A percentile compares a stretch with the other conserved stretches of the same genome.
These are phyloP conservation scores for Parotocinclus haroldoi DNA, from an alignment of 2,797 vertebrate species.

Conservation along the genomic window DNA sequence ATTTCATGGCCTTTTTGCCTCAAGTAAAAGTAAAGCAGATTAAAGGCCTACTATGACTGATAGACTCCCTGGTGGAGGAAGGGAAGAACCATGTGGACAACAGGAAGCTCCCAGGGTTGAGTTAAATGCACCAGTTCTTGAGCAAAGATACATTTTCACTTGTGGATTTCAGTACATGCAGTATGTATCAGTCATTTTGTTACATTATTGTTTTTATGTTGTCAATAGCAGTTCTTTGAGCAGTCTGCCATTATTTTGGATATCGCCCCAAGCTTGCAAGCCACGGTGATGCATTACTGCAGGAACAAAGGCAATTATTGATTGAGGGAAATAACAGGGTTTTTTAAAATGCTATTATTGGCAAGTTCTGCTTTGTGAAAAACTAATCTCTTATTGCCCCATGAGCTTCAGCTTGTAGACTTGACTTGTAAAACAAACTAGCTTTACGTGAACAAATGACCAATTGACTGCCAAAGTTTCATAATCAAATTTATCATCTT, in stretches of 20 bases:
- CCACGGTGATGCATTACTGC: constrained; percentile 2
- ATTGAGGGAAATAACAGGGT: too few relatives aligned
- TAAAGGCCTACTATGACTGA: constrained; percentile 54
- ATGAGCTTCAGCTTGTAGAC: constrained; percentile 1
- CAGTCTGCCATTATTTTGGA: not conserved
- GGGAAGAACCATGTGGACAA: constrained; percentile 35
- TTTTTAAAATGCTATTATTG: too few relatives aligned
- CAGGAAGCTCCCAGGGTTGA: not conserved
- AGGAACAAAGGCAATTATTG: constrained; percentile 51
- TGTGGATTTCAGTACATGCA: too few relatives aligned
- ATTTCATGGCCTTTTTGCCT: constrained; percentile 37
- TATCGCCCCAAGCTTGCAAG: constrained; percentile 23
- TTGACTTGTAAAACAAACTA: too few relatives aligned
- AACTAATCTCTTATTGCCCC: too few relatives aligned
- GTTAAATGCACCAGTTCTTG: not conserved
- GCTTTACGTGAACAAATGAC: constrained; percentile 21
- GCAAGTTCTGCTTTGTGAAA: too few relatives aligned
- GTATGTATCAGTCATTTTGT: too few relatives aligned
- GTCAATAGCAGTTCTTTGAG: not conserved
- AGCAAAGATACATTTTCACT: too few relatives aligned
- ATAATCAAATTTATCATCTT: constrained; percentile 73
- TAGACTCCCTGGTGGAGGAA: constrained; percentile 2
- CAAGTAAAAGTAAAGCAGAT: constrained; percentile 46
- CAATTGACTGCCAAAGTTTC: constrained; percentile 23
- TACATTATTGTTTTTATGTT: not conserved